Percentiles rank a stretch among this genome's conserved stretches.
Evolutionary conservation across 2,888 invertebrate genomes (phyloP).

Genomic region (Caenorhabditis sp.): DNA sequence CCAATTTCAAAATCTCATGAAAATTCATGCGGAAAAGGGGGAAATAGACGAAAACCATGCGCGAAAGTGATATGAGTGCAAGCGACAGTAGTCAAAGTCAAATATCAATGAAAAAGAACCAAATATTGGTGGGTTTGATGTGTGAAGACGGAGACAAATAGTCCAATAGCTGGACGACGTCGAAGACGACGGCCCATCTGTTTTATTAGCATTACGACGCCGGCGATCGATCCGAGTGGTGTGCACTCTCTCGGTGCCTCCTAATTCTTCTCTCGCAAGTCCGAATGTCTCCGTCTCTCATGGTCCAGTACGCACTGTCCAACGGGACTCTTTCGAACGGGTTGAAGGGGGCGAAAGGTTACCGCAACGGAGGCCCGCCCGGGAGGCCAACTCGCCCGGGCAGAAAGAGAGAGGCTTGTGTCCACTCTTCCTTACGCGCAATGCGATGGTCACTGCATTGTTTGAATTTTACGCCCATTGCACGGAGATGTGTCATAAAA

Average conservation of each 20-base stretch:
- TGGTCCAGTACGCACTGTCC: conserved; percentile 30
- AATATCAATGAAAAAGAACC: conserved; percentile 40
- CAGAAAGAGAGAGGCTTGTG: too few species aligned
- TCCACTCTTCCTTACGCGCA: conserved; percentile 5
- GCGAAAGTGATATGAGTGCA: conserved; percentile 19
- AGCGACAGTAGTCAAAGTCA: conserved; percentile 37
- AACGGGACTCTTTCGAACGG: conserved; percentile 30
- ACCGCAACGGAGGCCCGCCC: conserved; percentile 40
- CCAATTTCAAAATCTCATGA: conserved; percentile 33
- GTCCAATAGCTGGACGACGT: conserved; percentile 38
- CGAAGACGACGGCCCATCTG: conserved; percentile 64
- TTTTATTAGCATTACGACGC: conserved; percentile 69
- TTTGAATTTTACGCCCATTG: conserved; percentile 50
- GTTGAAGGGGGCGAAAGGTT: conserved; percentile 53
- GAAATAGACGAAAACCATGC: conserved; percentile 10
- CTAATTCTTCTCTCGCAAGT: conserved; percentile 48
- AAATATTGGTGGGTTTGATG: conserved; percentile 46
- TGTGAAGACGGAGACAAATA: conserved; percentile 42
- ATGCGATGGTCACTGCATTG: conserved; percentile 14
- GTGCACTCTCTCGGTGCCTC: conserved; percentile 38
- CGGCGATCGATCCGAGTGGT: conserved; percentile 60
- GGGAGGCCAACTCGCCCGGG: conserved; percentile 26
- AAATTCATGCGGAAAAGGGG: conserved; percentile 26
- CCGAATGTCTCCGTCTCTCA: conserved; percentile 38
- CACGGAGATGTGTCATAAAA: conserved; percentile 29